phyloP scores from a whole-genome alignment of 2,888 invertebrate species.

The Stenchaetothrips biformis region DNA sequence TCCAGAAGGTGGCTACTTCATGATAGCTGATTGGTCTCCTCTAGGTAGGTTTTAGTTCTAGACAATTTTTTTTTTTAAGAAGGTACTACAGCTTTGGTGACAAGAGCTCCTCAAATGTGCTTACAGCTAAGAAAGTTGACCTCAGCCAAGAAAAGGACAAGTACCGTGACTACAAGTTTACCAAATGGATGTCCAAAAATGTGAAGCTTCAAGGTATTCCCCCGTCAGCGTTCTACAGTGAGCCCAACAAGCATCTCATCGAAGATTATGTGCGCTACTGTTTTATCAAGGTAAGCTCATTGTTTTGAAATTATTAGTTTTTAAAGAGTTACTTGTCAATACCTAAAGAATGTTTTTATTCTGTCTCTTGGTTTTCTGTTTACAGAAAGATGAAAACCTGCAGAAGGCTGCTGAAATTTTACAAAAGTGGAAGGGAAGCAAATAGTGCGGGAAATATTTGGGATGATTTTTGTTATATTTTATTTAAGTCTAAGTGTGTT shows the following conservation, averaged over 20 bases:
- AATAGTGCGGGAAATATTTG: slow-evolving; percentile 30
- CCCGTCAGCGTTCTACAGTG: slow-evolving; percentile 86
- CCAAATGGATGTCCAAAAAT: slow-evolving; percentile 92
- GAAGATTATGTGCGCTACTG: slow-evolving; percentile 88
- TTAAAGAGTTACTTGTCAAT: background rate
- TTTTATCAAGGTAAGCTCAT: slow-evolving; percentile 73
- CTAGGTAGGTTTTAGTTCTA: slow-evolving; percentile 52
- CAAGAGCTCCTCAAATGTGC: background rate
- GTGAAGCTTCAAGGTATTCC: slow-evolving; percentile 91
- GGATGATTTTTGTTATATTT: background rate
- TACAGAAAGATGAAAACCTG: slow-evolving; percentile 70
- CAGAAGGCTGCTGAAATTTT: slow-evolving; percentile 61
- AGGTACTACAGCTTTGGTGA: background rate
- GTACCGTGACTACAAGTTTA: slow-evolving; percentile 84
- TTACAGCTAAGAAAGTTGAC: slow-evolving; percentile 60
- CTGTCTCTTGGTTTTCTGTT: slow-evolving; percentile 41
- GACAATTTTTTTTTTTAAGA: background rate
- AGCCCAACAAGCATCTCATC: slow-evolving; percentile 69
- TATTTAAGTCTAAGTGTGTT: background rate
- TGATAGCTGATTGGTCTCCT: slow-evolving; percentile 86
- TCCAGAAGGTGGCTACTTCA: slow-evolving; percentile 96
- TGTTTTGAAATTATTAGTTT: background rate
- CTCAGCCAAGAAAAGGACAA: slow-evolving; percentile 64
- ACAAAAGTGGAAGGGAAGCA: slow-evolving; percentile 52
- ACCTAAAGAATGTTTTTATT: slow-evolving; percentile 23